phyloP scores from a whole-genome alignment of 2,888 invertebrate species.

The Agrochola litura region DNA sequence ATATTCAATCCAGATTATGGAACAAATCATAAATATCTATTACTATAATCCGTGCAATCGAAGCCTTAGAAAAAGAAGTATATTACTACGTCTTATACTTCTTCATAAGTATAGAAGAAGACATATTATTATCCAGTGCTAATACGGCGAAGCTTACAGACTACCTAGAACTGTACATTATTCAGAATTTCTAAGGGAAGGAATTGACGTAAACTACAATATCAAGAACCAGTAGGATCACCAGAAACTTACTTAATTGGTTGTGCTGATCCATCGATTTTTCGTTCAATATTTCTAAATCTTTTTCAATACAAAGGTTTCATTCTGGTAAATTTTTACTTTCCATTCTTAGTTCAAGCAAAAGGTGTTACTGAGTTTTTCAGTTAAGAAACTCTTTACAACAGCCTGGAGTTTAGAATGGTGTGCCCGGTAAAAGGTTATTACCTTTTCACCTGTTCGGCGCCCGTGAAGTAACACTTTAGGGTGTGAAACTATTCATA shows the following conservation, averaged over 20 bases:
- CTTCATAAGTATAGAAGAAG: background rate
- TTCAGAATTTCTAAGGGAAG: slow-evolving; percentile 3
- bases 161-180: slow-evolving; percentile 2
- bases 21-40: slow-evolving; percentile 4
- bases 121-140: background rate
- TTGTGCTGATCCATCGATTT: background rate
- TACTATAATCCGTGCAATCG: slow-evolving; percentile 2
- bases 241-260: background rate
- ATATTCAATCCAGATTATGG: slow-evolving; percentile 1
- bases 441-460: background rate
- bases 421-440: slow-evolving; percentile 11
- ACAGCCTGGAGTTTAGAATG: slow-evolving; percentile 2
- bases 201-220: slow-evolving; percentile 6
- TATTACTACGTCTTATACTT: slow-evolving; percentile 12
- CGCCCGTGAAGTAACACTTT: slow-evolving; percentile 1
- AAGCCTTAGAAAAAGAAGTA: slow-evolving; percentile 16
- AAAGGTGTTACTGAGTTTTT: slow-evolving; percentile 6
- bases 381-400: slow-evolving; percentile 1
- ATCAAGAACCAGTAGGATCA: background rate
- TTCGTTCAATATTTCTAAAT: background rate
- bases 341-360: background rate
- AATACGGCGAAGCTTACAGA: slow-evolving; percentile 26
- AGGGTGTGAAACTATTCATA: background rate
- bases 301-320: no score
- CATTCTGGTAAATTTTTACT: background rate